These are phyloP conservation scores for Nyctalus aviator DNA, from an alignment of 2,797 vertebrate species.

Conservation along the genomic window DNA sequence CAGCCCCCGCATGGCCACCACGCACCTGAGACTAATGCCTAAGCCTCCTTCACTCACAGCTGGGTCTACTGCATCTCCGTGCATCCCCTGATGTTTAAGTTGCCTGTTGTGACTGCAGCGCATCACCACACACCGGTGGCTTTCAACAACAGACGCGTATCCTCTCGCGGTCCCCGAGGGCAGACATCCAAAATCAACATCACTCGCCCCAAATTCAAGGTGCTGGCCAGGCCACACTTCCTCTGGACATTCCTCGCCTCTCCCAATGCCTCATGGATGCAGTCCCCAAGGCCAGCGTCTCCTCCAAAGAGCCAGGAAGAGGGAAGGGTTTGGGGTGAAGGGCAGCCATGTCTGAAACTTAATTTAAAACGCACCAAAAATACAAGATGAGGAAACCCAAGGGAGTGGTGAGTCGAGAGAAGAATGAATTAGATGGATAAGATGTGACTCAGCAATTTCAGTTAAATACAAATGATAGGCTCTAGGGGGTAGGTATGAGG, in stretches of 20 bases:
- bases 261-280: background rate
- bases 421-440: background rate
- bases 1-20: background rate
- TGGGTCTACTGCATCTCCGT: rapidly evolving
- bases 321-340: background rate
- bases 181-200: background rate
- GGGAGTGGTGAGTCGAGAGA: background rate
- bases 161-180: background rate
- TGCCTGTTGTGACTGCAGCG: background rate
- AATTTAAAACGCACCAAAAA: background rate
- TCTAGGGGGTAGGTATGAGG: background rate
- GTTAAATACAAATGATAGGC: background rate
- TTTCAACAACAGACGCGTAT: background rate
- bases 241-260: background rate
- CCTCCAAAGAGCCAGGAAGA: background rate
- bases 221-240: background rate
- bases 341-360: background rate
- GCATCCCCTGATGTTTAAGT: background rate
- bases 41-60: background rate
- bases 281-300: background rate
- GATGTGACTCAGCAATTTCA: background rate
- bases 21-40: no score
- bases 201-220: background rate
- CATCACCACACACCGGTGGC: background rate
- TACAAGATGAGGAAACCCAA: background rate